Percentiles rank a stretch among this genome's conserved stretches.
These are phyloP conservation scores for Natrix natrix DNA, from an alignment of 2,797 vertebrate genomes.

Conservation along the genomic window DNA sequence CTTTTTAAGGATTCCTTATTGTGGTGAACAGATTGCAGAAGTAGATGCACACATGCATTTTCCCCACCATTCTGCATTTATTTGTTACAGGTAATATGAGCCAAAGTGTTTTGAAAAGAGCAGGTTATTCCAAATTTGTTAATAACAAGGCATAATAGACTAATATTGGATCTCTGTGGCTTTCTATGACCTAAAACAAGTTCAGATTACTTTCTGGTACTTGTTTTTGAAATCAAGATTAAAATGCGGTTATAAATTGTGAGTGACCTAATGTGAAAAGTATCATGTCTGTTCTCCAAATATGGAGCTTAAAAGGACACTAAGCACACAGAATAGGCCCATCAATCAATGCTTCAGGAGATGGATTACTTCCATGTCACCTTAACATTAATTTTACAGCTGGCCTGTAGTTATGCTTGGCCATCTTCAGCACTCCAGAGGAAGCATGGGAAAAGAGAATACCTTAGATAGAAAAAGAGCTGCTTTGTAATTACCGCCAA, in stretches of 20 bases:
- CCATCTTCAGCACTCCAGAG: conserved; percentile 1
- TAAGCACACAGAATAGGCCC: neutral
- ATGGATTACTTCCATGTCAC: neutral
- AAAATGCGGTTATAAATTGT: neutral
- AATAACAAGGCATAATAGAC: neutral
- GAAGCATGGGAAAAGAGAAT: conserved; percentile 8
- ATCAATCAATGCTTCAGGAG: neutral
- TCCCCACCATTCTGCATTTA: neutral
- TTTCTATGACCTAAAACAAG: neutral
- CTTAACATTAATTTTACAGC: neutral
- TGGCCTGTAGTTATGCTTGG: conserved; percentile 6
- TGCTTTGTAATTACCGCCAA: conserved; percentile 14
- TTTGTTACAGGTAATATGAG: neutral
- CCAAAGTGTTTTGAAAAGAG: neutral
- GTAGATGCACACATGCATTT: neutral
- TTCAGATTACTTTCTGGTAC: neutral
- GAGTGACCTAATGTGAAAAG: neutral
- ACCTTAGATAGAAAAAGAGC: neutral
- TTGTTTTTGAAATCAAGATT: neutral
- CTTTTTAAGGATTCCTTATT: neutral
- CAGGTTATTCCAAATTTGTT: neutral
- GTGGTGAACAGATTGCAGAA: neutral
- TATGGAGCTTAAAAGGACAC: neutral
- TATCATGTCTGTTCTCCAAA: neutral
- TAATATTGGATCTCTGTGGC: neutral